Evolutionary conservation across 2,888 invertebrate genomes (phyloP), one percentile per base, ranked within the genome.

Genomic region (Isotomurus palustris): DNA sequence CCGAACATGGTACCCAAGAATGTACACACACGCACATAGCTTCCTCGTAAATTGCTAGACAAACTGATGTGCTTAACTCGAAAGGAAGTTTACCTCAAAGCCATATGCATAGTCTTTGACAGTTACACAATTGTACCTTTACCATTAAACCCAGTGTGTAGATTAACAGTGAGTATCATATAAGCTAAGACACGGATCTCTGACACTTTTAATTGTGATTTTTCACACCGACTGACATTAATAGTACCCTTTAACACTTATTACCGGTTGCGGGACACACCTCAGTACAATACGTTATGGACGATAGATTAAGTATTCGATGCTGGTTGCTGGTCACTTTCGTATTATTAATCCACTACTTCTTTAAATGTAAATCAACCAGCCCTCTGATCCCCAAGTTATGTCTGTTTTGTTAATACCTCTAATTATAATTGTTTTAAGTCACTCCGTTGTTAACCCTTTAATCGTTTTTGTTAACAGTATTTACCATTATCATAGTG

Each of bases 381-480:
- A 4, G 38, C 5, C 5, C 38, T 19, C 5, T 19, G 19, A 17
- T 8, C 14, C 19, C n/a, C 5, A 17, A 5, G 38, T 38, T 38
- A 52, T 53, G 41, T 35, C 55, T 58, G 62, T 58, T 58, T 62
- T 62, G 62, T 62, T 62, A 58, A 58, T 58, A 62, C 58, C 58
- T 55, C 49, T 58, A 55, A 57, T 58, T 58, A 56, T 58, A 49
- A 55, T 62, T 62, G 62, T 62, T 62, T 55, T 58, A 58, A 38
- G 32, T 10, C 14, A 38, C 17, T 38, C 38, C 38, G n/a, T 38
- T 38, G 38, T 38, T 38, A 38, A 38, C 38, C 38, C 38, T 53
- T 53, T 53, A 45, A 53, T 53, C 53, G 53, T 53, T 53, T 53
- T 53, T 45, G 44, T 53, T 53, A 53, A 53, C 53, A 44, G 53